Evolutionary conservation across 2,113 vertebrate genomes (phyloP).

Genomic region (Poeciliopsis retropinna): DNA sequence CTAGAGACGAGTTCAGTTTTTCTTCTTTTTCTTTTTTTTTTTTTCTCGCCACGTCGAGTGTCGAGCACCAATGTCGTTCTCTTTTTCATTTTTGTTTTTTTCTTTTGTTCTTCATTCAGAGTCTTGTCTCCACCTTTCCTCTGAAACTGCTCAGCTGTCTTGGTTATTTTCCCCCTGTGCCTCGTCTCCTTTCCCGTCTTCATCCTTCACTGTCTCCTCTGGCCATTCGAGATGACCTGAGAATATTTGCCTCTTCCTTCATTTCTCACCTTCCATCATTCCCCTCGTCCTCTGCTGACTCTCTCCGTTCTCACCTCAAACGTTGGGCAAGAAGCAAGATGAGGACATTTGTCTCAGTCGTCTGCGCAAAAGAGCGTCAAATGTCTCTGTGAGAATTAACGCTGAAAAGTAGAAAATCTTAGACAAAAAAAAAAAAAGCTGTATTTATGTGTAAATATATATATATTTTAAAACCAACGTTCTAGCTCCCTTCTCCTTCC

Average conservation of each 20-base stretch:
- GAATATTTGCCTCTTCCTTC: neutral
- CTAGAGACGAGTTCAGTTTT: neutral
- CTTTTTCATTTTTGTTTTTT: neutral
- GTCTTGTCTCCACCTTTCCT: neutral
- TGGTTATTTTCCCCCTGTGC: fast-evolving
- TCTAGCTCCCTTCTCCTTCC: no score
- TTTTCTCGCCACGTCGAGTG: neutral
- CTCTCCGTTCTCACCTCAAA: neutral
- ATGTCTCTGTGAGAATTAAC: neutral
- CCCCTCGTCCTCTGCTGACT: neutral
- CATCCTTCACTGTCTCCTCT: neutral
- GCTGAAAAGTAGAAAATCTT: neutral
- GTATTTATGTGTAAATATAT: no score
- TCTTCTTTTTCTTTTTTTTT: no score
- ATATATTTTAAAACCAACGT: no score
- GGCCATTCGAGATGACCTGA: neutral
- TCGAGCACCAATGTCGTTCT: neutral
- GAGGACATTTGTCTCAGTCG: neutral
- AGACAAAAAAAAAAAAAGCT: no score
- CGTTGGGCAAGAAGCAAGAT: neutral
- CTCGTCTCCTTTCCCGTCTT: fast-evolving
- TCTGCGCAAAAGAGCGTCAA: neutral
- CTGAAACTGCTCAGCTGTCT: neutral
- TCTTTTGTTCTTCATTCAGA: neutral
- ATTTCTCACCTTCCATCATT: neutral